phyloP scores from a whole-genome alignment of 2,113 vertebrate genomes.

The Tringa solitaria region DNA sequence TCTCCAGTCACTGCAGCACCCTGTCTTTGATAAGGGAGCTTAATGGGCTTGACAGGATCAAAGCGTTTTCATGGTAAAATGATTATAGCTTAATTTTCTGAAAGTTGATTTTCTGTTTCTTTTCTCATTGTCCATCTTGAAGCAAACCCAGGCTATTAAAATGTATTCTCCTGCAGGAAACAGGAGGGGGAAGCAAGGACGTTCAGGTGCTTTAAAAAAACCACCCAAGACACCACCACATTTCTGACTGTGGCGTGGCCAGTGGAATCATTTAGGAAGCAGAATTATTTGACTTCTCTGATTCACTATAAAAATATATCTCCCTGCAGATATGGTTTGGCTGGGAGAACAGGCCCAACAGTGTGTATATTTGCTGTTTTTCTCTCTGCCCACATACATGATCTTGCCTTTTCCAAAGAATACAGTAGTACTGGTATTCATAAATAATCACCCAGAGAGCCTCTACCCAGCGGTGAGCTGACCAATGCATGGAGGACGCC shows the following conservation, averaged over 20 bases:
- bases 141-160: neutral
- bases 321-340: neutral
- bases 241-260: neutral
- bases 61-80: slow-evolving; percentile 27
- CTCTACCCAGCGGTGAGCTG: neutral
- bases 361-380: neutral
- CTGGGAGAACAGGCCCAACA: neutral
- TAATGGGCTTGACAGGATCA: slow-evolving; percentile 55
- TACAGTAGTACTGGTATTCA: neutral
- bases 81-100: slow-evolving; percentile 46
- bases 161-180: neutral
- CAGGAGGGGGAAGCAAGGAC: neutral
- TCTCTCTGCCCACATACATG: neutral
- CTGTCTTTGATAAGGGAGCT: slow-evolving; percentile 24
- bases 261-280: neutral
- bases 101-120: slow-evolving; percentile 24
- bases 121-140: neutral
- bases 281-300: neutral
- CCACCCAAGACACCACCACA: neutral
- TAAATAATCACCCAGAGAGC: neutral
- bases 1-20: neutral
- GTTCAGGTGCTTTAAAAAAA: neutral
- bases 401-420: neutral
- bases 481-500: accelerated
- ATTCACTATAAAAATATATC: neutral